These are phyloP conservation scores for Drosophila formosana DNA, from an alignment of 2,888 invertebrate genomes.

Conservation along the genomic window DNA sequence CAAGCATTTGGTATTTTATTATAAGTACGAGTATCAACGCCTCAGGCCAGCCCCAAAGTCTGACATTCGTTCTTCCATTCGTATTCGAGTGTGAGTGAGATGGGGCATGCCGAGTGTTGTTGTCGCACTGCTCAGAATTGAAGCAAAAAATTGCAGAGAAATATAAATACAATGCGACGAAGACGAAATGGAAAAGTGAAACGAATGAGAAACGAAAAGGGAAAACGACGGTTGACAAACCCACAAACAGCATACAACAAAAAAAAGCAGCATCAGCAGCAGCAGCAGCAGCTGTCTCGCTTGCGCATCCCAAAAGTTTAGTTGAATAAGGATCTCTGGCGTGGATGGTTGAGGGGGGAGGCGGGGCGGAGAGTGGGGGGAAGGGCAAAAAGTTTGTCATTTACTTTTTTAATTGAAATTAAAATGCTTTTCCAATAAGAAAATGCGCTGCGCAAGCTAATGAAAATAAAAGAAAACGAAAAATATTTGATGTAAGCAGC, in stretches of 20 bases:
- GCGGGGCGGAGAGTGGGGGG: background rate
- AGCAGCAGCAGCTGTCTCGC: slow-evolving; percentile 56
- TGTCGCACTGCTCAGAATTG: slow-evolving; percentile 66
- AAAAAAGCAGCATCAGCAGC: slow-evolving; percentile 21
- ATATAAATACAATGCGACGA: slow-evolving; percentile 70
- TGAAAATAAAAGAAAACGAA: slow-evolving; percentile 43
- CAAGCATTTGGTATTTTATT: slow-evolving; percentile 76
- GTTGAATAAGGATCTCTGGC: slow-evolving; percentile 48
- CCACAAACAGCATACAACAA: slow-evolving; percentile 62
- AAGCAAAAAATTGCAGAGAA: slow-evolving; percentile 61
- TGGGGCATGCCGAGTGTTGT: slow-evolving; percentile 13
- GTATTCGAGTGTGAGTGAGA: slow-evolving; percentile 36
- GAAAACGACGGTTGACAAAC: slow-evolving; percentile 75
- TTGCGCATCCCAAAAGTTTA: slow-evolving; percentile 57
- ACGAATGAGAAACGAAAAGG: slow-evolving; percentile 68
- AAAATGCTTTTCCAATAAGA: slow-evolving; percentile 79
- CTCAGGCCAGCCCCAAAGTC: slow-evolving; percentile 70
- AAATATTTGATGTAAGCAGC: slow-evolving; percentile 55
- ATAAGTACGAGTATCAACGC: slow-evolving; percentile 69
- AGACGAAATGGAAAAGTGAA: slow-evolving; percentile 66
- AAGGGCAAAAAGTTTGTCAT: slow-evolving; percentile 68
- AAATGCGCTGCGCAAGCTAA: slow-evolving; percentile 46
- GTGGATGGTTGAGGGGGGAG: slow-evolving; percentile 10
- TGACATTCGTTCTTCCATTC: slow-evolving; percentile 48
- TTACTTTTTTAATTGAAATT: slow-evolving; percentile 82